phyloP scores from a whole-genome alignment of 2,888 invertebrate species.

The Drosophila mayaguana region DNA sequence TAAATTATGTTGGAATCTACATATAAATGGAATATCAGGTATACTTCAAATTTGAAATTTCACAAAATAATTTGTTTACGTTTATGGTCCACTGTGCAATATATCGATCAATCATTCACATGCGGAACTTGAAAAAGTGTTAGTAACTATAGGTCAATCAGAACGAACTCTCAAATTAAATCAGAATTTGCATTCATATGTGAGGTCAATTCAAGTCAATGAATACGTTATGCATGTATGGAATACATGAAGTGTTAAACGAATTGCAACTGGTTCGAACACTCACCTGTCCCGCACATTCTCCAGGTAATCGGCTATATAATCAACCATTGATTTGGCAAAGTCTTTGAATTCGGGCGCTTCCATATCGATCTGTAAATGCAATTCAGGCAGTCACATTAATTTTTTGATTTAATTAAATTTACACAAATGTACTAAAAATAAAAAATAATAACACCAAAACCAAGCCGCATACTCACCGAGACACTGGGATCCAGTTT shows the following conservation, averaged over 20 bases:
- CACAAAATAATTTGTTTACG: background rate
- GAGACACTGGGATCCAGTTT: slow-evolving; percentile 81
- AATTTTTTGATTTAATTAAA: slow-evolving; percentile 10
- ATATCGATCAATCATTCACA: slow-evolving; percentile 2
- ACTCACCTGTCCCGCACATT: slow-evolving; percentile 95
- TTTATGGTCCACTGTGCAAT: background rate
- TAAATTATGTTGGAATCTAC: background rate
- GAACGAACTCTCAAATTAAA: slow-evolving; percentile 70
- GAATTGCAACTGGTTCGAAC: slow-evolving; percentile 4
- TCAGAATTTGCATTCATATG: background rate
- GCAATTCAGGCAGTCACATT: slow-evolving; percentile 7
- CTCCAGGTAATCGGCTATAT: slow-evolving; percentile 96
- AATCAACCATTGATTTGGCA: slow-evolving; percentile 97
- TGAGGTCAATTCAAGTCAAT: slow-evolving; percentile 61
- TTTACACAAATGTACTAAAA: slow-evolving; percentile 23
- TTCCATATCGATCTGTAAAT: slow-evolving; percentile 88
- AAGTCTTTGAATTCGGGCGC: slow-evolving; percentile 93
- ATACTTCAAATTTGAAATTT: background rate
- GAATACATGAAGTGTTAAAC: background rate
- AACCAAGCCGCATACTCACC: slow-evolving; percentile 67
- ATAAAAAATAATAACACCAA: background rate
- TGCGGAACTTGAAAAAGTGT: slow-evolving; percentile 38
- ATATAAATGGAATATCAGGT: background rate
- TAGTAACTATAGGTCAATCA: slow-evolving; percentile 49
- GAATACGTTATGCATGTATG: slow-evolving; percentile 7